phyloP scores from a whole-genome alignment of 2,113 vertebrate genomes.

The Tragelaphus imberbis region DNA sequence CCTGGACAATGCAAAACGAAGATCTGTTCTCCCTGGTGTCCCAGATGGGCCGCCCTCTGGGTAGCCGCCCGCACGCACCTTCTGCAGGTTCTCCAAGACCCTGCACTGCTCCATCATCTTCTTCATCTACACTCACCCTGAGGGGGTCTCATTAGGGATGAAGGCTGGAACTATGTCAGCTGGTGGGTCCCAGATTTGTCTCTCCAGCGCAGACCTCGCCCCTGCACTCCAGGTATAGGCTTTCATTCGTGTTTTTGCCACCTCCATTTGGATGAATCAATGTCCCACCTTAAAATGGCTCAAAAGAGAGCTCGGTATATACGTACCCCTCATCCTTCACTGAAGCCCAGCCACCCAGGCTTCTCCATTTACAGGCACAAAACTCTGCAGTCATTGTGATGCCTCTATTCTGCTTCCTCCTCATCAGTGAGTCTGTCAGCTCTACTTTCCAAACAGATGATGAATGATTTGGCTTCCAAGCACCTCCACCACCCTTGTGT shows the following conservation, averaged over 20 bases:
- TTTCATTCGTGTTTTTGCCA: background rate
- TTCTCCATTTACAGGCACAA: background rate
- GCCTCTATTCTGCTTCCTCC: background rate
- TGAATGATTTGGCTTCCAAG: background rate
- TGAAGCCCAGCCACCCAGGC: no score
- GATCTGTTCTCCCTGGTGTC: background rate
- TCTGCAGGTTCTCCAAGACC: background rate
- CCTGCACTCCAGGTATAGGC: background rate
- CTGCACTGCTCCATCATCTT: background rate
- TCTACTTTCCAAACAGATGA: background rate
- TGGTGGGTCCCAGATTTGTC: background rate
- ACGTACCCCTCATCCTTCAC: background rate
- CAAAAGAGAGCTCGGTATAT: background rate
- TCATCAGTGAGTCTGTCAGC: background rate
- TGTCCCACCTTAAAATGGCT: background rate
- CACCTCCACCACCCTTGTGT: background rate
- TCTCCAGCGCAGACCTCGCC: background rate
- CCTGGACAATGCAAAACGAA: background rate
- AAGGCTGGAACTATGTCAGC: background rate
- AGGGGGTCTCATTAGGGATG: background rate
- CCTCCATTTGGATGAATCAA: background rate
- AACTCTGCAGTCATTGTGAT: rapidly evolving
- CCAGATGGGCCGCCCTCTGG: background rate
- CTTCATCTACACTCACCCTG: background rate
- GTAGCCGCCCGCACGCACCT: rapidly evolving